Evolutionary conservation across 2,888 invertebrate genomes (phyloP), one percentile per base, ranked within the genome.

Genomic region (Platycheirus rosarum): DNA sequence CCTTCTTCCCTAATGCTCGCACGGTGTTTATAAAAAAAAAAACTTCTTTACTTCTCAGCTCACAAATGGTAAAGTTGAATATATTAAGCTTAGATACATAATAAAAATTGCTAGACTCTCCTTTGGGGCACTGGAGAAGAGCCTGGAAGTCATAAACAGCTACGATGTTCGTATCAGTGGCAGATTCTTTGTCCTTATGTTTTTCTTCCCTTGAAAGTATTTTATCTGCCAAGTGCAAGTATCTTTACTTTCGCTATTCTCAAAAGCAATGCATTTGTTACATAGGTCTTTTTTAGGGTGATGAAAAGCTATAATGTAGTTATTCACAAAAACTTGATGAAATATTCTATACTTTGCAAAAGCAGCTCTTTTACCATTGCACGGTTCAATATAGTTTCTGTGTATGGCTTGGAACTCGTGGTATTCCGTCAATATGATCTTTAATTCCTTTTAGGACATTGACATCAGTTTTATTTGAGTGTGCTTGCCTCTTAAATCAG

Each of bases 71-170:
- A 18, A 87, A 84, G 79, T 88, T 87, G 14, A 86, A 78, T 8
- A 85, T 84, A 73, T 87, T 86, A 14, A 87, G 60, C 85, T 88
- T 88, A 0, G 85, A 86, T 49, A 86, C 86, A 48, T 87, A 49
- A n/a, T n/a, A n/a, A n/a, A n/a, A n/a, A n/a, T n/a, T n/a, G n/a
- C n/a, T n/a, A n/a, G n/a, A n/a, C n/a, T n/a, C n/a, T n/a, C n/a
- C n/a, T n/a, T n/a, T n/a, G n/a, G n/a, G n/a, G n/a, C n/a, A n/a
- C n/a, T n/a, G 87, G 13, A 88, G 85, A 26, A 87, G 86, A 7
- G 87, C 86, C 63, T 87, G 86, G 3, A 88, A 84, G 60, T 88
- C 87, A 74, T 86, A 88, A 16, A 84, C 85, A 6, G 85, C 71
- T n/a, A 85, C 85, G n/a, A 42, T 53, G 32, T 23, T 32, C 35